phyloP scores from a whole-genome alignment of 2,888 invertebrate species.

The Digitonthophagus gazella region DNA sequence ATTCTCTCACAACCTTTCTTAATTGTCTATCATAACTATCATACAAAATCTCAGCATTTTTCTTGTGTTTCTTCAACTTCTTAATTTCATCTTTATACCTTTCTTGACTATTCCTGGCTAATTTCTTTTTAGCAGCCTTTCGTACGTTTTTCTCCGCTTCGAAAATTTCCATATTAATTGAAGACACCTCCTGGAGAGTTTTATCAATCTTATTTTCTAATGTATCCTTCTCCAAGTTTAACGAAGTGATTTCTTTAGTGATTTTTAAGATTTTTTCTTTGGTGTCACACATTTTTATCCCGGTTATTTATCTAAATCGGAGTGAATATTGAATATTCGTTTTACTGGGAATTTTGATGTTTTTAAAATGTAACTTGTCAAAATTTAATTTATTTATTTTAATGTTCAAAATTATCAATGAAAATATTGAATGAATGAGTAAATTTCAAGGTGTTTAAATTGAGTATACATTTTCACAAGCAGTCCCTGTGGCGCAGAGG shows the following conservation, averaged over 20 bases:
- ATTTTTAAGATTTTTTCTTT: not conserved
- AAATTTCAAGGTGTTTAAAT: too few relatives aligned
- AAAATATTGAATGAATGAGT: too few relatives aligned
- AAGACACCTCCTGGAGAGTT: not conserved
- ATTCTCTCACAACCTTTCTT: not conserved
- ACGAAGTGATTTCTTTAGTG: not conserved
- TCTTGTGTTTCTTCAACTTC: not conserved
- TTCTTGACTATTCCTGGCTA: not conserved
- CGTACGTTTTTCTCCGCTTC: not conserved
- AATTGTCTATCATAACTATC: not conserved
- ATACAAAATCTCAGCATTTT: not conserved
- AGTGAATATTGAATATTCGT: too few relatives aligned
- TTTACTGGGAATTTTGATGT: too few relatives aligned
- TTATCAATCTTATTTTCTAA: not conserved
- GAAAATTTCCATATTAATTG: not conserved
- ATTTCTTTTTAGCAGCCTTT: not conserved
- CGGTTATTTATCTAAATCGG: too few relatives aligned
- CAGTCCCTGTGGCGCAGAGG: slow-evolving; percentile 83
- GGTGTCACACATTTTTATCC: slow-evolving; percentile 4
- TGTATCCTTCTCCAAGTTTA: not conserved
- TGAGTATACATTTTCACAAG: not conserved
- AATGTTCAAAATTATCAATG: too few relatives aligned
- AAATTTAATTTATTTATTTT: too few relatives aligned
- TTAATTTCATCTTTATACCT: not conserved
- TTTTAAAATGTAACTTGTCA: too few relatives aligned